Percentiles rank a stretch among this genome's conserved stretches.
Evolutionary conservation across 2,113 vertebrate species (phyloP).

Genomic region (Apistogramma diplotaenia): DNA sequence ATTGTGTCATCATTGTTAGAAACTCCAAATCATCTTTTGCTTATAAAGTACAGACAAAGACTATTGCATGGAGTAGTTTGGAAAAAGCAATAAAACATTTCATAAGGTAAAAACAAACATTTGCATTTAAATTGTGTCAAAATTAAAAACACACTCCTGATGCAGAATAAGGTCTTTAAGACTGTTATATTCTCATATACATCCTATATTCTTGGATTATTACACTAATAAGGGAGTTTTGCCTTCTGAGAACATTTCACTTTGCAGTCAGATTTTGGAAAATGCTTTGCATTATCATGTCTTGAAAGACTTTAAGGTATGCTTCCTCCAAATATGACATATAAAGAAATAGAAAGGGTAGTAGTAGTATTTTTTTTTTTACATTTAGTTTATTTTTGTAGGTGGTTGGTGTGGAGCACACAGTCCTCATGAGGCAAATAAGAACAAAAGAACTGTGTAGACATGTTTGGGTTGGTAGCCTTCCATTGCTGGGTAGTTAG

Average conservation of each 20-base stretch:
- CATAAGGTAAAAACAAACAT: neutral
- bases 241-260: neutral
- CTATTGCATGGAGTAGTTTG: slow-evolving; percentile 4
- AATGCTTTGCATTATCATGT: neutral
- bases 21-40: neutral
- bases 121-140: neutral
- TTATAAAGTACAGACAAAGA: neutral
- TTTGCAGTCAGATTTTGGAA: neutral
- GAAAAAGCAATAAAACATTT: slow-evolving; percentile 22
- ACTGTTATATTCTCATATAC: neutral
- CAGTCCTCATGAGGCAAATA: neutral
- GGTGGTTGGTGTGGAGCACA: neutral
- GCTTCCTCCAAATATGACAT: neutral
- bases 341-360: neutral
- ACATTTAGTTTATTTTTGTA: neutral
- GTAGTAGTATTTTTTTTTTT: neutral
- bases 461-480: no score
- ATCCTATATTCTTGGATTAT: neutral
- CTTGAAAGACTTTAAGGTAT: neutral
- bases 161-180: neutral
- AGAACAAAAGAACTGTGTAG: neutral
- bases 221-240: neutral
- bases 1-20: neutral
- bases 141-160: neutral
- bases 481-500: neutral